phyloP scores from a whole-genome alignment of 37 sponge, comb jelly and placozoan species.

The Hormiphora californensis region DNA sequence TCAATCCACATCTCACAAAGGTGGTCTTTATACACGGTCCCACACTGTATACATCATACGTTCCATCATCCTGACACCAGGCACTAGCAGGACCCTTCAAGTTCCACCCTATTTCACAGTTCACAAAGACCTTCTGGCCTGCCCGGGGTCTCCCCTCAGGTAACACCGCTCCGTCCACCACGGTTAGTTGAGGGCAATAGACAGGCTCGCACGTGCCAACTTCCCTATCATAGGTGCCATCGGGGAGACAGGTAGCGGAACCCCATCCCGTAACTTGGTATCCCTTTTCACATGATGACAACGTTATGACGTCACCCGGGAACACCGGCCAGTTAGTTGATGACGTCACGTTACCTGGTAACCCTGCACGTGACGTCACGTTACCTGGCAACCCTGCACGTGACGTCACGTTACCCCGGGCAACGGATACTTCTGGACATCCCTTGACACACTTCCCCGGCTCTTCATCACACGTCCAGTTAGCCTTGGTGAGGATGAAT shows the following conservation, averaged over 20 bases:
- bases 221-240: neutral
- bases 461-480: neutral
- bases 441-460: neutral
- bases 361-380: too few species aligned
- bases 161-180: neutral
- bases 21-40: neutral
- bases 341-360: too few species aligned
- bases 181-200: neutral
- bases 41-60: neutral
- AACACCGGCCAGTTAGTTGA: neutral
- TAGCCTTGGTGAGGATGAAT: neutral
- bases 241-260: neutral
- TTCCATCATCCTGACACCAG: neutral
- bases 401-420: neutral
- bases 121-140: slow-evolving; percentile 1
- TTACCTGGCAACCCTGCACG: too few species aligned
- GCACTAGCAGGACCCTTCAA: neutral
- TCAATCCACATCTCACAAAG: neutral
- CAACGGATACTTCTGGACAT: neutral
- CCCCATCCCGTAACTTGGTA: neutral
- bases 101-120: slow-evolving; percentile 21
- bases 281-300: neutral
- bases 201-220: neutral
- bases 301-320: neutral
- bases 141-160: neutral